Base-by-base conservation (phyloP, 2,888 invertebrate genomes). In the Physocephala rufipes region DNA sequence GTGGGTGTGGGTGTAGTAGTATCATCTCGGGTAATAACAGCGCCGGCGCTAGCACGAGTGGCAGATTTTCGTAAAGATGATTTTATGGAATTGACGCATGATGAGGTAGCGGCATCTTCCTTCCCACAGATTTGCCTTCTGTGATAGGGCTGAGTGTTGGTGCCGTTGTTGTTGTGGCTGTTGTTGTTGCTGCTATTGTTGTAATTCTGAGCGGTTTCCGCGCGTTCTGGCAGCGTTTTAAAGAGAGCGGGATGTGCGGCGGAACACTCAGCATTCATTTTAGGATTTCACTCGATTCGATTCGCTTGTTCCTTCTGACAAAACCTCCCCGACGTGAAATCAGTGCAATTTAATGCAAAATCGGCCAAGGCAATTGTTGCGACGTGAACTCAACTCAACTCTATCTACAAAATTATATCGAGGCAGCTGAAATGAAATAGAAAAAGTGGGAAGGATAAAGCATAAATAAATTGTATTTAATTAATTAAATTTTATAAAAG, bases 241-340 rank as follows among this genome's bases (percentile, higher is more conserved):
- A 84, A 82, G 80, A 82, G 79, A 78, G 82, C 82, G 78, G 83
- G 84, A 82, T 84, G 84, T 75, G 84, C 82, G n/a, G n/a, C n/a
- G 72, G 84, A 84, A 74, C 81, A 84, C 77, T 80, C 80, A 67
- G 77, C 77, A 67, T 82, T 79, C 83, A 83, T 83, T 62, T 45
- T 58, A 36, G 36, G 36, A 36, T 36, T 36, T 36, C 36, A 36
- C 36, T 36, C 9, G 4, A 4, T 36, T 36, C 36, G 36, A 9
- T 36, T 36, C 36, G 36, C 36, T 36, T 36, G 4, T 9, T 4
- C 9, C 36, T 36, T 36, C 36, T n/a, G n/a, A n/a, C n/a, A 36
- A 36, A 36, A 36, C 4, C 9, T 4, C 36, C 9, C 5, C 61
- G 51, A 24, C 36, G 21, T 16, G 36, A 12, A 68, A 61, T 28